Base-by-base conservation (phyloP, 2,113 vertebrate species). In the Colossoma macropomum region DNA sequence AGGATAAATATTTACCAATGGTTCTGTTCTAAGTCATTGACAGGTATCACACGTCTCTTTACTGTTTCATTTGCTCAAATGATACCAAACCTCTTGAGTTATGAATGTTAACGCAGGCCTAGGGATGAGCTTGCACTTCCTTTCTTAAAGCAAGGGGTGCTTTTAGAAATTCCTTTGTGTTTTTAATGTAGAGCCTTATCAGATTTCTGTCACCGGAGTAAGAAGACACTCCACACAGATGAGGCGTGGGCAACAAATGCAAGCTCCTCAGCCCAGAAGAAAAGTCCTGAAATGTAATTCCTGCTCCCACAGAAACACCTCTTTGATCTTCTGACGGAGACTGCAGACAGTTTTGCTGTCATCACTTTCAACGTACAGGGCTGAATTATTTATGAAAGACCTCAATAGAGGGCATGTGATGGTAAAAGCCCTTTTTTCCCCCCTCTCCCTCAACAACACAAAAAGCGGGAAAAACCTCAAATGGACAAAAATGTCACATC, bases 371-470 rank as follows among this genome's bases (percentile, higher is more conserved):
- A 93, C 91, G 92, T 91, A 90, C 92, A 90, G 88, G 38, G 83
- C 88, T 95, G 92, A 95, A 95, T 95, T 94, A 95, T 95, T 95
- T 94, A 95, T 94, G 90, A 93, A 95, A 93, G 92, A 90, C 92
- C 93, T 94, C 92, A 90, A 93, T 90, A 89, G 92, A 92, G 87
- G 87, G 90, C 89, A 90, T 86, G 89, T 88, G 90, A 93, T 89
- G 92, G 92, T 90, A 90, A 93, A 93, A 93, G 91, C 87, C 88
- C 82, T 88, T 91, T 88, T 91, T 85, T 86, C 86, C 59, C 59
- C 45, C n/a, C 25, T 56, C 59, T 81, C 84, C 25, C 30, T 74
- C 87, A 91, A 92, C 91, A 94, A 93, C 92, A 89, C 91, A 89
- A 93, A 92, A 92, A 91, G 92, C 85, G 86, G 88, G 81, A 76